A percentile compares a stretch with the other conserved stretches of the same genome.
Evolutionary conservation across 2,797 vertebrate genomes (phyloP).

Genomic region (Pangasius djambal): DNA sequence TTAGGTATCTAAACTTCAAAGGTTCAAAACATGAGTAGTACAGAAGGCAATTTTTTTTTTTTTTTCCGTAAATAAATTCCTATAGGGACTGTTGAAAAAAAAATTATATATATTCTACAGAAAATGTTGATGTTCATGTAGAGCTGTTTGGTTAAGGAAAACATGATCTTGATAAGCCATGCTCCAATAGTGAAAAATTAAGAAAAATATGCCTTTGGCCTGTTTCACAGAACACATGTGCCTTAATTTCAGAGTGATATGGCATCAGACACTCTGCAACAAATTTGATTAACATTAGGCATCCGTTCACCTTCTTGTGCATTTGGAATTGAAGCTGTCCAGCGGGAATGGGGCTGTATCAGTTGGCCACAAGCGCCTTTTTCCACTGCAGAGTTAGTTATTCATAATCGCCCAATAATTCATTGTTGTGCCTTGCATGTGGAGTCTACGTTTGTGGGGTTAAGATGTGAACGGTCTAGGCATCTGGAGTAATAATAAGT

Average conservation of each 20-base stretch:
- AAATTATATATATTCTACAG: background rate
- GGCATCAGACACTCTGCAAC: constrained; percentile 21
- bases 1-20: constrained; percentile 10
- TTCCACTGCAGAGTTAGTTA: constrained; percentile 73
- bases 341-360: constrained; percentile 70
- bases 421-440: constrained; percentile 65
- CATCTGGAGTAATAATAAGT: constrained; percentile 62
- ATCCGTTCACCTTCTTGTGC: constrained; percentile 67
- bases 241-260: constrained; percentile 29
- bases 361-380: constrained; percentile 73
- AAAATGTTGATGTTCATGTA: background rate
- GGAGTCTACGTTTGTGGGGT: constrained; percentile 72
- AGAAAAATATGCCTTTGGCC: constrained; percentile 29
- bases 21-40: background rate
- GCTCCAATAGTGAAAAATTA: constrained; percentile 24
- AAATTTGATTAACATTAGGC: constrained; percentile 31
- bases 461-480: constrained; percentile 69
- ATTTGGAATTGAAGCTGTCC: constrained; percentile 69
- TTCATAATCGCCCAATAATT: constrained; percentile 76
- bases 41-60: background rate
- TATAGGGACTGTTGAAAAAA: background rate
- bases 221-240: constrained; percentile 14
- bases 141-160: constrained; percentile 25
- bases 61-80: background rate
- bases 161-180: constrained; percentile 49